Conservation (phyloP, 2,888 invertebrate species). For the Apoda limacodes region DNA sequence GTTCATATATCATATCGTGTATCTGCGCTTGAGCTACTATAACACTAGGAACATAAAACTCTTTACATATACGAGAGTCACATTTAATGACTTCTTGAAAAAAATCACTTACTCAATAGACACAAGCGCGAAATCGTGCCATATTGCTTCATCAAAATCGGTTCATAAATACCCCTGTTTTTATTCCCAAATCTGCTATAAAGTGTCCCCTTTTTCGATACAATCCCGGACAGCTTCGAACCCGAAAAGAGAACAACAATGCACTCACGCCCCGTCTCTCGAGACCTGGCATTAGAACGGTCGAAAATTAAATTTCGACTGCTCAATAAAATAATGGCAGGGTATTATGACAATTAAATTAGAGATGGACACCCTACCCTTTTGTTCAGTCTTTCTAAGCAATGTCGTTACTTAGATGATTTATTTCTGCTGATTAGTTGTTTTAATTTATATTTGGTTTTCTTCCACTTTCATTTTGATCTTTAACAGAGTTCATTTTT, state of each 20-base stretch:
- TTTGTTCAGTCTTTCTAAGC: too few species aligned
- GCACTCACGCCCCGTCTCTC: slow-evolving; percentile 21
- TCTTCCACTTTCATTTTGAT: too few species aligned
- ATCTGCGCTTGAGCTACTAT: too few species aligned
- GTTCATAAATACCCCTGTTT: slow-evolving; percentile 8
- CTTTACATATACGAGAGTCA: too few species aligned
- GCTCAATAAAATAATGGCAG: slow-evolving; percentile 52
- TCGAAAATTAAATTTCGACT: slow-evolving; percentile 46
- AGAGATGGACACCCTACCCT: slow-evolving; percentile 28
- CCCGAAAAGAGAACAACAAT: slow-evolving; percentile 13
- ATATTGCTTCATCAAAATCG: slow-evolving; percentile 28
- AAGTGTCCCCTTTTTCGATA: slow-evolving; percentile 21
- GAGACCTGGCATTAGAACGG: slow-evolving; percentile 38
- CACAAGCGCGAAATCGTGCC: slow-evolving; percentile 36
- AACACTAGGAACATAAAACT: too few species aligned
- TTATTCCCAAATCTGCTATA: slow-evolving; percentile 40
- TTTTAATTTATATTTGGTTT: too few species aligned
- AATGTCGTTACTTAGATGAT: too few species aligned
- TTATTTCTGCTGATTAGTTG: too few species aligned
- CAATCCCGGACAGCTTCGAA: slow-evolving; percentile 14
- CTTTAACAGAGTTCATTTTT: too few species aligned
- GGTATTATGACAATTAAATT: slow-evolving; percentile 50
- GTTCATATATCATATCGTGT: too few species aligned
- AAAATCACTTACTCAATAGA: too few species aligned
- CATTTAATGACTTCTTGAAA: too few species aligned